These are phyloP conservation scores for Heteromurus nitidus DNA, from an alignment of 2,888 invertebrate species.

Conservation along the genomic window DNA sequence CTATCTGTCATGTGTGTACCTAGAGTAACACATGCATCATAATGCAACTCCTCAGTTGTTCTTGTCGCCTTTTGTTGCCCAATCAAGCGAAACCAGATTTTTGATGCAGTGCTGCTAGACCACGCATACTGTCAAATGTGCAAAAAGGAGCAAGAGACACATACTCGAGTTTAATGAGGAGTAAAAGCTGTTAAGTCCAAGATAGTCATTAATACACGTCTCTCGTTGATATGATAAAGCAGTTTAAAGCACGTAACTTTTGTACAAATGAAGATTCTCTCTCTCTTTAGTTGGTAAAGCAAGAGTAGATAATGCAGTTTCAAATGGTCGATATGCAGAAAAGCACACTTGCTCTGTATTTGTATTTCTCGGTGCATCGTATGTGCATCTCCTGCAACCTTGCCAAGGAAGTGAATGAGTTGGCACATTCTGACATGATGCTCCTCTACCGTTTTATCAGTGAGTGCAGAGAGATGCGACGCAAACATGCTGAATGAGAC, in stretches of 20 bases:
- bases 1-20: neutral
- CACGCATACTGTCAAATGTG: too few relatives aligned
- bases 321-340: neutral
- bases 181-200: slow-evolving; percentile 47
- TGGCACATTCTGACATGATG: too few relatives aligned
- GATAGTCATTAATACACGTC: slow-evolving; percentile 43
- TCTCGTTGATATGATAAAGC: too few relatives aligned
- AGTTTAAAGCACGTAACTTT: slow-evolving; percentile 2
- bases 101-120: slow-evolving; percentile 13
- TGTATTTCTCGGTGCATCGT: slow-evolving; percentile 13
- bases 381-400: slow-evolving; percentile 1
- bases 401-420: slow-evolving; percentile 24
- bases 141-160: too few relatives aligned
- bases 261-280: neutral
- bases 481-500: too few relatives aligned
- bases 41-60: slow-evolving; percentile 56
- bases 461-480: too few relatives aligned
- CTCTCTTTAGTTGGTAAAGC: slow-evolving; percentile 20
- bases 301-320: too few relatives aligned
- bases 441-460: too few relatives aligned
- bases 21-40: slow-evolving; percentile 20
- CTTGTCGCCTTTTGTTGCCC: slow-evolving; percentile 44
- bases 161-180: slow-evolving; percentile 50
- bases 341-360: neutral
- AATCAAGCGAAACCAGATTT: slow-evolving; percentile 51